Evolutionary conservation across 2,797 vertebrate genomes (phyloP), one percentile per base, ranked within the genome.

Genomic region (Myripristis murdjan): DNA sequence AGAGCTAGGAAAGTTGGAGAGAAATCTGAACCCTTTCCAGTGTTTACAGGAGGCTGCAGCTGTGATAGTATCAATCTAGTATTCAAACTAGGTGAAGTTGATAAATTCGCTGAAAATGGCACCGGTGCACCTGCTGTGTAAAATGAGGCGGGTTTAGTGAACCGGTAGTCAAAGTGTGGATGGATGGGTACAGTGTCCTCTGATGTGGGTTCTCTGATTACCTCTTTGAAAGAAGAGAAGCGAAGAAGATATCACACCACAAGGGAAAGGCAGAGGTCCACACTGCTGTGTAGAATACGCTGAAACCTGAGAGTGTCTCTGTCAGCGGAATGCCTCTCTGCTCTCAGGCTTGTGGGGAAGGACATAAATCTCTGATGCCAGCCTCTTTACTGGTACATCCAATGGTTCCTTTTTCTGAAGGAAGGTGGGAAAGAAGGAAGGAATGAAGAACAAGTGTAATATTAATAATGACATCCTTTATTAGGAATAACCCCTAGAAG

Each of bases 191-290:
- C 49, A 49, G 47, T 26, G 76, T 63, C 66, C 48, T 47, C 51
- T 3, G 55, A 33, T 52, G 33, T 59, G 51, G 57, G 73, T n/a
- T 84, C 76, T 87, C 79, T 73, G 64, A 79, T 88, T 83, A 79
- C 86, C 75, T n/a, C 43, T 65, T 69, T 75, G 66, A 83, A 76
- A 85, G 63, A 52, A 54, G 53, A 75, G 61, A 44, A 33, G 70
- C 58, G 54, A 57, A 61, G 72, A 23, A 63, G 73, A 64, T 71
- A 57, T 76, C 54, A 44, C 44, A 55, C 35, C 47, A 33, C 76
- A 63, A 49, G 75, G 55, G 56, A 55, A 43, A 46, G 57, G n/a
- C 73, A 24, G 72, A 61, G 57, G 72, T 51, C 23, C 18, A 24
- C 15, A 9, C 44, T 11, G 18, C 55, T 4, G 2, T 75, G 73